Percentiles rank a stretch among this genome's conserved stretches.
Evolutionary conservation across 2,797 vertebrate species (phyloP).

Genomic region (Enteromius radiatus): DNA sequence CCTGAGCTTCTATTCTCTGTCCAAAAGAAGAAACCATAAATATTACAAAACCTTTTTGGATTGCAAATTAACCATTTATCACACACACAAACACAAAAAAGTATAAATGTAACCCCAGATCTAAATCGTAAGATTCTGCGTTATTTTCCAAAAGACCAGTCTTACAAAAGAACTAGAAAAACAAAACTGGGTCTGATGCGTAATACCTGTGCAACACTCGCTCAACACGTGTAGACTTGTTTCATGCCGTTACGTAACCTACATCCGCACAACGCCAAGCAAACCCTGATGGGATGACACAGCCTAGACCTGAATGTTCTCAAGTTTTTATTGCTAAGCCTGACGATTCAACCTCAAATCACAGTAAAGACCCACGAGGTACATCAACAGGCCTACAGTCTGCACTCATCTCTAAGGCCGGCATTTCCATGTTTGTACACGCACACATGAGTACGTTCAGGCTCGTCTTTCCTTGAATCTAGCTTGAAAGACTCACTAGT

Average conservation of each 20-base stretch:
- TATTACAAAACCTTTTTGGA: not conserved
- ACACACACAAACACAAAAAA: not conserved
- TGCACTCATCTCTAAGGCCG: not conserved
- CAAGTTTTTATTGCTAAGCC: conserved; percentile 10
- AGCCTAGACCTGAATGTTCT: conserved; percentile 3
- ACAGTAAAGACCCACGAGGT: not conserved
- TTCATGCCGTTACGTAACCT: conserved; percentile 13
- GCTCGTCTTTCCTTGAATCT: not conserved
- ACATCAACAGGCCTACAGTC: not conserved
- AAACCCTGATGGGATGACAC: conserved; percentile 19
- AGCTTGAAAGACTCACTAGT: not conserved
- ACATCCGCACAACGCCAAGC: not conserved
- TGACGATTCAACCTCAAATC: not conserved
- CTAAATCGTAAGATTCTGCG: not conserved
- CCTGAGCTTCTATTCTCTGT: not conserved
- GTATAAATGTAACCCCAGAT: not conserved
- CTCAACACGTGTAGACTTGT: conserved; percentile 20
- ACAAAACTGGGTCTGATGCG: conserved; percentile 5
- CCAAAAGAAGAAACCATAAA: not conserved
- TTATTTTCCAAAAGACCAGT: conserved; percentile 1
- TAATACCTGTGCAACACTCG: not conserved
- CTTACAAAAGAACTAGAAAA: conserved; percentile 1
- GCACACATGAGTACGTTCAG: not conserved
- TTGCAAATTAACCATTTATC: not conserved
- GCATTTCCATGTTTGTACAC: conserved; percentile 19